phyloP scores from a whole-genome alignment of 2,888 invertebrate genomes.

The Troglohyphantes excavatus region DNA sequence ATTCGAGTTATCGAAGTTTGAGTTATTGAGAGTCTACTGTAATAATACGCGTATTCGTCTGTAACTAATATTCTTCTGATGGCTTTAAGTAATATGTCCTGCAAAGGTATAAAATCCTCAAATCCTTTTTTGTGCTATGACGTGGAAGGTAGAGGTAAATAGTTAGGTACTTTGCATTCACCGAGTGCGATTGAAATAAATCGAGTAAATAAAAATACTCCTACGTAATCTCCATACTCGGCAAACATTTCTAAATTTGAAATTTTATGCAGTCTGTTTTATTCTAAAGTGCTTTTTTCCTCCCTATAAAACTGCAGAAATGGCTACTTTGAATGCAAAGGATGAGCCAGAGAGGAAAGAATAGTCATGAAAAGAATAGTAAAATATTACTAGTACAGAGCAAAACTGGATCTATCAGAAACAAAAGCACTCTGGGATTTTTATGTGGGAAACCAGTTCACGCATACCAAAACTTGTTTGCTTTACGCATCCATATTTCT shows the following conservation, averaged over 20 bases:
- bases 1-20: no score
- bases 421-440: not conserved
- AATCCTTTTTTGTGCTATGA: no score
- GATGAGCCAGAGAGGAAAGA: conserved; percentile 21
- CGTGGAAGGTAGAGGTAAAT: no score
- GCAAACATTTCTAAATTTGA: conserved; percentile 2
- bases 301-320: conserved; percentile 10
- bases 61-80: no score
- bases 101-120: no score
- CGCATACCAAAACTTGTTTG: not conserved
- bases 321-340: conserved; percentile 42
- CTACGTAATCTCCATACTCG: conserved; percentile 5
- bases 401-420: conserved; percentile 7
- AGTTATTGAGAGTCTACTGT: no score
- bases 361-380: conserved; percentile 36
- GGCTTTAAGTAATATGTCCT: no score
- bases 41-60: no score
- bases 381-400: conserved; percentile 21
- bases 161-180: conserved; percentile 3
- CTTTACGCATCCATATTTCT: not conserved
- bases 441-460: not conserved
- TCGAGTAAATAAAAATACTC: not conserved
- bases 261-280: conserved; percentile 22
- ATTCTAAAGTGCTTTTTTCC: conserved; percentile 13
- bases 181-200: not conserved